Conservation (phyloP, 2,888 invertebrate genomes). For the Sarcophaga carnaria region DNA sequence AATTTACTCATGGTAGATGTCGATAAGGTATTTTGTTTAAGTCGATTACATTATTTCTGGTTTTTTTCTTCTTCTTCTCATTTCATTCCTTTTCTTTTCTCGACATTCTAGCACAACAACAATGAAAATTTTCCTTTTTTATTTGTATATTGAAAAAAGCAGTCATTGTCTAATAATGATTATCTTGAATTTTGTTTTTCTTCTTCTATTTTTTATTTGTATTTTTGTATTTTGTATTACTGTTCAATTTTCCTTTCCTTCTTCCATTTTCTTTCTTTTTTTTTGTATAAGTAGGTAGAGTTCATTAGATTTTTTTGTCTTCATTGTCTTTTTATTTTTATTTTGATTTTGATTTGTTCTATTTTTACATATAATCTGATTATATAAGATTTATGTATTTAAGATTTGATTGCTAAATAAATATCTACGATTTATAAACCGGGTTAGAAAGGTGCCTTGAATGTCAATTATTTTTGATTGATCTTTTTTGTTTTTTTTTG, state of each 20-base stretch:
- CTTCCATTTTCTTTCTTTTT: not conserved
- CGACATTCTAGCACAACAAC: too few relatives aligned
- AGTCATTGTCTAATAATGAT: slow-evolving; percentile 34
- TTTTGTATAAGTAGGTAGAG: not conserved
- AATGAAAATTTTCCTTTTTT: not conserved
- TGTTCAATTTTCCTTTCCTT: not conserved
- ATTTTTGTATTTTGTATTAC: not conserved
- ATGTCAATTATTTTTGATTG: slow-evolving; percentile 4
- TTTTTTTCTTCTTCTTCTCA: not conserved
- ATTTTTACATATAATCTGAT: slow-evolving; percentile 45
- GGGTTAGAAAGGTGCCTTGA: not conserved
- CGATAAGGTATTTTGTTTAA: slow-evolving; percentile 21
- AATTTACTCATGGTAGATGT: too few relatives aligned
- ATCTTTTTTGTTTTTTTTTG: not conserved
- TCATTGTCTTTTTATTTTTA: not conserved
- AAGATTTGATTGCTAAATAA: slow-evolving; percentile 17
- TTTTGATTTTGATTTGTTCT: not conserved
- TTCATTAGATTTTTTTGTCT: not conserved
- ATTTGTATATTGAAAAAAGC: not conserved
- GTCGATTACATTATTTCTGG: not conserved
- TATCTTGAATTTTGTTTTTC: slow-evolving; percentile 2
- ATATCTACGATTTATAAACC: not conserved
- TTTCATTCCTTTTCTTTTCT: not conserved
- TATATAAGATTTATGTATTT: slow-evolving; percentile 28
- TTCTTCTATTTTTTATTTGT: not conserved